Base-by-base conservation (phyloP, 2,113 vertebrate genomes). In the Opisthocomus hoazin region DNA sequence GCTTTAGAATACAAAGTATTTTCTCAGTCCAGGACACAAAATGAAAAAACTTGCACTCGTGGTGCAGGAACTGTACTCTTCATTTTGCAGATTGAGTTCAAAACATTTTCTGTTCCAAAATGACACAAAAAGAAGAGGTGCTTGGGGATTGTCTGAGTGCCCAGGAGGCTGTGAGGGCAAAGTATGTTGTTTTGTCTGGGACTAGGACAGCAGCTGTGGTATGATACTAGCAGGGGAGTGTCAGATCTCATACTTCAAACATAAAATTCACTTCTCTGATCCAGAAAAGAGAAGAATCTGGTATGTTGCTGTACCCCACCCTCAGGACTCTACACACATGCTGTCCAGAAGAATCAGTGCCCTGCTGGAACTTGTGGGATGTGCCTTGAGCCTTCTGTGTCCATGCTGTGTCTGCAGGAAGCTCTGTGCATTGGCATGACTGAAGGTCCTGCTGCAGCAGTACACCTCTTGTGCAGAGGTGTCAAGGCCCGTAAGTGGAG, bases 401-500 rank as follows among this genome's bases (percentile, higher is more conserved):
- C n/a, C 11, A 1, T 2, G n/a, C n/a, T n/a, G n/a, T n/a, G 60
- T 10, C 74, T 61, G 39, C 64, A 56, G 64, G 37, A 45, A 77
- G 26, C 22, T 80, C 48, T 63, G 53, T 13, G 43, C 15, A 7
- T 24, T 50, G 43, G 8, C 17, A 22, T 1, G 1, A 6, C 30
- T 22, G 12, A 64, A 56, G 34, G 4, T 46, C 34, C 56, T 81
- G 29, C 39, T 69, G 50, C 54, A 77, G 69, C 68, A 81, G 27
- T 30, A 61, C 36, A 20, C 6, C 36, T 46, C 36, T 0, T 1
- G 22, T 16, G 30, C 53, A 68, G 61, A 36, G 4, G 2, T 27
- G 14, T 8, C n/a, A 39, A 45, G 29, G 37, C 41, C 66, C 64
- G 4, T 41, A 27, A 0, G 0, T 13, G 34, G 34, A 60, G 12